Evolutionary conservation across 2,113 vertebrate genomes (phyloP).

Genomic region (Atractosteus spatula): DNA sequence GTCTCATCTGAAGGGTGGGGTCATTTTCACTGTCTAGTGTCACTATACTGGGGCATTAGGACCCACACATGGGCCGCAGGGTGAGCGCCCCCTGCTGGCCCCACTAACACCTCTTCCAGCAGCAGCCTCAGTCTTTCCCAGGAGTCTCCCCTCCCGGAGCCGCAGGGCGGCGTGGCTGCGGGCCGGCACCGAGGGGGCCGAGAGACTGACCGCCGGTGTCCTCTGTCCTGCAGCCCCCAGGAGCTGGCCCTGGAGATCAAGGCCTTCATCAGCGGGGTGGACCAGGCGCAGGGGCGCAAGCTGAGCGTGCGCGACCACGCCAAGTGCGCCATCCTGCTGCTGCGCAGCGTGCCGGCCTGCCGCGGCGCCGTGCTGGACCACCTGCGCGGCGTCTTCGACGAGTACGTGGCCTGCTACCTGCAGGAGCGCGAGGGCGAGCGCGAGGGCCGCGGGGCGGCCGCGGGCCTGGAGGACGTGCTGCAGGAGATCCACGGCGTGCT

Average conservation of each 20-base stretch:
- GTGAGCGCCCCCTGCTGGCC: no score
- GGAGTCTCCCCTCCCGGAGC: no score
- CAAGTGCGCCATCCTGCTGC: constrained; percentile 80
- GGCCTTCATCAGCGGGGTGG: constrained; percentile 82
- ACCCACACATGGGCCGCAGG: no score
- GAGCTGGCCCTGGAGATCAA: constrained; percentile 88
- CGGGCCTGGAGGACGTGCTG: constrained; percentile 83
- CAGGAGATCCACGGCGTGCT: constrained; percentile 79
- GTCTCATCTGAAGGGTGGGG: no score
- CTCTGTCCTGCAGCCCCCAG: constrained; percentile 63
- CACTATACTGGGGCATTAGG: no score
- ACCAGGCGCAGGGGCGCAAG: constrained; percentile 77
- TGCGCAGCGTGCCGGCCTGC: constrained; percentile 82
- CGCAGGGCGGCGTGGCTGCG: no score
- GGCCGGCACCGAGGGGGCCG: no score
- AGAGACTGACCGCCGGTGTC: no score
- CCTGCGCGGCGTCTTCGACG: constrained; percentile 83
- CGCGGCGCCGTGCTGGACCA: constrained; percentile 85
- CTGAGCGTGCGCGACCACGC: constrained; percentile 82
- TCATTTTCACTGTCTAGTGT: no score
- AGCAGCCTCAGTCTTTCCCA: no score
- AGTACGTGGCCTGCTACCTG: constrained; percentile 79
- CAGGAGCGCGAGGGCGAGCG: constrained; percentile 64
- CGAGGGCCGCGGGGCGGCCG: constrained; percentile 40
- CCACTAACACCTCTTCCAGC: no score